phyloP scores from a whole-genome alignment of 2,113 vertebrate genomes.

The Mirza zaza region DNA sequence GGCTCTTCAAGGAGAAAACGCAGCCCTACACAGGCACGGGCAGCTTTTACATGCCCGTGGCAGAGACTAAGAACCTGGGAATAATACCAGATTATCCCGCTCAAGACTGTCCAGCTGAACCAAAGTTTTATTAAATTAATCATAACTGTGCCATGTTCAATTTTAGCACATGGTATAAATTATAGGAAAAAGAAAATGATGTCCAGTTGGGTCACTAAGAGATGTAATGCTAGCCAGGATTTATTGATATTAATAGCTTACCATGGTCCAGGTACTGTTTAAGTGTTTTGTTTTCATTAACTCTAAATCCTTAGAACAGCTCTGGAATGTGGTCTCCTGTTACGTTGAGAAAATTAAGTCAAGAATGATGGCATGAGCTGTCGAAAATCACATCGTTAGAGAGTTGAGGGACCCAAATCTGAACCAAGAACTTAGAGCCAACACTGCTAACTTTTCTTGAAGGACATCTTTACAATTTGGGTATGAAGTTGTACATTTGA shows the following conservation, averaged over 20 bases:
- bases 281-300: too few relatives aligned
- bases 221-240: neutral
- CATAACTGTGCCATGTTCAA: neutral
- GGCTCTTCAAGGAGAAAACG: neutral
- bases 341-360: neutral
- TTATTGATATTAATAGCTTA: rapidly evolving
- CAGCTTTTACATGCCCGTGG: neutral
- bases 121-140: neutral
- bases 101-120: neutral
- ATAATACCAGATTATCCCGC: neutral
- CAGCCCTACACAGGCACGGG: rapidly evolving
- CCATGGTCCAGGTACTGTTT: rapidly evolving
- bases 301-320: neutral
- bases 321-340: neutral
- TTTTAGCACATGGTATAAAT: neutral
- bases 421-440: neutral
- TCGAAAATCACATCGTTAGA: neutral
- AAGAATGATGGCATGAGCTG: neutral
- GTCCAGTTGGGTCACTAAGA: neutral
- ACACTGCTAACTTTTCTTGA: neutral
- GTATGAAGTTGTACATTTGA: neutral
- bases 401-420: neutral
- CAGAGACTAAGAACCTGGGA: neutral
- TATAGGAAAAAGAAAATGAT: neutral
- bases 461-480: neutral